Conservation (phyloP, 2,113 vertebrate species). For the Beaufortia kweichowensis region DNA sequence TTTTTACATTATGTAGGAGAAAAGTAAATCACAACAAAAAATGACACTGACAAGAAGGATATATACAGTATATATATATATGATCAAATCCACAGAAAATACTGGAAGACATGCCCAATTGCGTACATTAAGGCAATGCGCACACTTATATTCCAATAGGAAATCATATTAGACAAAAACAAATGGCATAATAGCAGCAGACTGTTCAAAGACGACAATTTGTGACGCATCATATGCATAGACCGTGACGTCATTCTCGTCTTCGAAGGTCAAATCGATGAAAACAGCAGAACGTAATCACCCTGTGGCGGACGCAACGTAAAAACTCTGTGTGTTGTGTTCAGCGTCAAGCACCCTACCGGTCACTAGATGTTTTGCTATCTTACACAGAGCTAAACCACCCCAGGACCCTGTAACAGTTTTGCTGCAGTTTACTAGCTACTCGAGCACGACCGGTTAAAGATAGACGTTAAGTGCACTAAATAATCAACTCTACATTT, state of each 20-base stretch:
- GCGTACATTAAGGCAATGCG: too few species aligned
- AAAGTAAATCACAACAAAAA: too few species aligned
- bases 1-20: too few species aligned
- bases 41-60: too few species aligned
- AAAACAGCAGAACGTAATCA: neutral
- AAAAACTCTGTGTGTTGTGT: neutral
- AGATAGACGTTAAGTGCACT: neutral
- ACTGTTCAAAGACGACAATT: neutral
- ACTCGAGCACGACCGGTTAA: neutral
- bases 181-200: neutral
- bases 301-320: neutral
- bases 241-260: conserved; percentile 3
- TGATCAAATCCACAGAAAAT: too few species aligned
- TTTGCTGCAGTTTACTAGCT: neutral
- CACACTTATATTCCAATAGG: too few species aligned
- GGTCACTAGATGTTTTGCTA: neutral
- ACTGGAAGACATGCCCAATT: too few species aligned
- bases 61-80: too few species aligned
- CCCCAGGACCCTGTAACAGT: neutral
- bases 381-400: neutral
- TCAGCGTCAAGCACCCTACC: neutral
- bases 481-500: neutral
- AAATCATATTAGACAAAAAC: too few species aligned
- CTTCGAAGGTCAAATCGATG: conserved; percentile 8
- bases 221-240: neutral